Conservation (phyloP, 2,888 invertebrate genomes). For the Litoditis marina region DNA sequence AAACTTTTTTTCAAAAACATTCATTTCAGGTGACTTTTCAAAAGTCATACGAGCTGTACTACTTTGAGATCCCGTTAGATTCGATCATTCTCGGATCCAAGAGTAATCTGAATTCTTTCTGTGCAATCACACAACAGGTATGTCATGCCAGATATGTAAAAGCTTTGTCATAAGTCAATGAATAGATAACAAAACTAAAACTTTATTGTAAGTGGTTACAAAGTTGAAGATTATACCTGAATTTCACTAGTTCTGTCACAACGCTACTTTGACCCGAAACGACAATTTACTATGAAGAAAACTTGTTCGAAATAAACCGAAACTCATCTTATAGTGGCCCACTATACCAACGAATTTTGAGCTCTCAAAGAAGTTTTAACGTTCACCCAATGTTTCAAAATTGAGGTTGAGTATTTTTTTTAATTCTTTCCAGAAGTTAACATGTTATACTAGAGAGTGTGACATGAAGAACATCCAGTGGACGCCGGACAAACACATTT, state of each 20-base stretch:
- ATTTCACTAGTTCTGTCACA: no score
- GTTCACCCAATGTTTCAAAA: background rate
- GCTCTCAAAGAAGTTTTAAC: background rate
- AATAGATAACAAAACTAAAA: no score
- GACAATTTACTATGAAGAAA: no score
- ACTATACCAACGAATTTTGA: no score
- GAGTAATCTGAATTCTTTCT: slow-evolving; percentile 26
- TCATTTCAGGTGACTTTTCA: slow-evolving; percentile 34
- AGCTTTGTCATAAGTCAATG: no score
- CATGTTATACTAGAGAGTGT: slow-evolving; percentile 13
- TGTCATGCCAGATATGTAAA: no score
- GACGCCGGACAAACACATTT: slow-evolving; percentile 37
- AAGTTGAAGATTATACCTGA: no score
- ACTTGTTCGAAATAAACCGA: no score
- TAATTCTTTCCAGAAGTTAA: slow-evolving; percentile 9
- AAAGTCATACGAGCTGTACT: slow-evolving; percentile 30
- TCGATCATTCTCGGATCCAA: slow-evolving; percentile 24
- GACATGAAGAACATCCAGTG: slow-evolving; percentile 24
- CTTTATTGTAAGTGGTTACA: no score
- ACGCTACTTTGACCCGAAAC: no score
- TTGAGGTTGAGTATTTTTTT: background rate
- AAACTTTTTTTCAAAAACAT: no score
- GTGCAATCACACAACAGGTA: slow-evolving; percentile 28
- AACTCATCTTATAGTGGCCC: no score
- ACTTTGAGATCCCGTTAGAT: slow-evolving; percentile 35